Base-by-base conservation (phyloP, 2,797 vertebrate species). In the Phyllotis vaccarum region DNA sequence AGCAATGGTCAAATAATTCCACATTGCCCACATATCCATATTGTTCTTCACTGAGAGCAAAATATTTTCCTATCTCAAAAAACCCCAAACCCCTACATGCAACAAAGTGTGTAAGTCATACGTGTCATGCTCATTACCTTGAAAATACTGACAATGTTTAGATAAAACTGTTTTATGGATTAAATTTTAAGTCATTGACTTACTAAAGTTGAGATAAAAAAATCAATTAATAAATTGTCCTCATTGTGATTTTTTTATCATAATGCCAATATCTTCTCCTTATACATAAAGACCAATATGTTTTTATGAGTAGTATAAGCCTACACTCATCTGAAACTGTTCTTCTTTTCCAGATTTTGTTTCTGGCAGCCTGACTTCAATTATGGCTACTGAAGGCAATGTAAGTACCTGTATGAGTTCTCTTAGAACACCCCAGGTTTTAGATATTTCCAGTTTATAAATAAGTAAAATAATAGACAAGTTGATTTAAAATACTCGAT, bases 321-420 rank as follows among this genome's bases (percentile, higher is more conserved):
- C 17, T 14, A 40, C 7, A 24, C 87, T 79, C 87, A 96, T 96
- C 82, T 52, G 88, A 91, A 86, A 52, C 10, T 95, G 34, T 96
- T 40, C 90, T 97, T 98, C 88, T 97, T 76, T 98, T 97, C 74
- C 97, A 99, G 99, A 97, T 99, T 97, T 98, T 98, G 16, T 96
- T 91, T 98, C 98, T 60, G 98, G 98, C 90, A 94, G 98, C 96
- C 98, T 99, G 94, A 97, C 97, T 27, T 96, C 98, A 62, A 98
- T 98, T 37, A 99, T 99, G 99, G 99, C 99, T 98, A 98, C 99
- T 10, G 99, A 99, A 97, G 98, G 99, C 95, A 99, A 98, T 0
- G 99, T 99, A 98, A 86, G 83, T 86, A 68, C 68, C 16, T 1
- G 24, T 74, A 27, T 74, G 22, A 99, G 99, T 99, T 98, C 37